phyloP scores from a whole-genome alignment of 2,888 invertebrate genomes.

The Synergus laeviventris region DNA sequence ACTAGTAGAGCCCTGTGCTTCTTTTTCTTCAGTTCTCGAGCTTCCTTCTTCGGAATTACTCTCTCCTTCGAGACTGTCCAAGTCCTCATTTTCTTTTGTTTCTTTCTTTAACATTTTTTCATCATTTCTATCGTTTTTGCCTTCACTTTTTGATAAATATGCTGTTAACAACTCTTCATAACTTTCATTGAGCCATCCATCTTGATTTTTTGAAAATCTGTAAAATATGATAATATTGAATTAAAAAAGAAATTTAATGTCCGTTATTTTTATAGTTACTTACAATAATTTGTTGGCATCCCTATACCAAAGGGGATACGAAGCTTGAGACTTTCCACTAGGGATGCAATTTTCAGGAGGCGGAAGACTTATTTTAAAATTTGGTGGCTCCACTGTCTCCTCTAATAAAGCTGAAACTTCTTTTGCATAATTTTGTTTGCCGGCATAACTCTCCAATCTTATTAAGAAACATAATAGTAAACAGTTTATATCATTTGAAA shows the following conservation, averaged over 20 bases:
- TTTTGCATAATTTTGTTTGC: constrained; percentile 61
- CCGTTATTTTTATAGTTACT: constrained; percentile 44
- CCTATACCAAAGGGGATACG: constrained; percentile 66
- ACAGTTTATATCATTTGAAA: background rate
- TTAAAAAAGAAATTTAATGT: too few relatives aligned
- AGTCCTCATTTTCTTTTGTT: background rate
- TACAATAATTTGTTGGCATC: constrained; percentile 62
- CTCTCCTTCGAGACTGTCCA: background rate
- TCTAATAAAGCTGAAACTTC: constrained; percentile 64
- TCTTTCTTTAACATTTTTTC: background rate
- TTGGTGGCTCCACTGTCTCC: constrained; percentile 64
- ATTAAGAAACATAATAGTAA: background rate
- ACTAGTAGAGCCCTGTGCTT: background rate
- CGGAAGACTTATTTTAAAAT: constrained; percentile 60
- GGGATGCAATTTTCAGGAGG: constrained; percentile 62
- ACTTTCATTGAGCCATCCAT: background rate
- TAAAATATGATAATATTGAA: background rate
- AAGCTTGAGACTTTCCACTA: constrained; percentile 50
- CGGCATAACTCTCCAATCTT: constrained; percentile 62
- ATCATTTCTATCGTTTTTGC: background rate
- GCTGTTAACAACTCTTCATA: background rate
- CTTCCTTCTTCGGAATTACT: constrained; percentile 2
- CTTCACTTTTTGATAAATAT: background rate
- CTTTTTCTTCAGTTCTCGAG: background rate
- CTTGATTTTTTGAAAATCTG: background rate